Base-by-base conservation (phyloP, 2,888 invertebrate species). In the Parnassius orleans region DNA sequence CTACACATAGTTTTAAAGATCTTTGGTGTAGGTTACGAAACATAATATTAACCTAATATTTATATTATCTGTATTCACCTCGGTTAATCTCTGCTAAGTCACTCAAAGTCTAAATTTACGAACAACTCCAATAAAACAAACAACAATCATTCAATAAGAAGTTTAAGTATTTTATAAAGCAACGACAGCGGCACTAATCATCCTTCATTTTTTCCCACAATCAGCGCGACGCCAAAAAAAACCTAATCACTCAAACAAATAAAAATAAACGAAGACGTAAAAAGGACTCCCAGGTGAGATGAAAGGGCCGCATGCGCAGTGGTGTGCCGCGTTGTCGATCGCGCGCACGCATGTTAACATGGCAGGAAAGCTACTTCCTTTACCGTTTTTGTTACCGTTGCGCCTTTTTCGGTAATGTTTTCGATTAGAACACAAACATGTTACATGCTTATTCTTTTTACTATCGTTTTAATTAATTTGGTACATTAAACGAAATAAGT, bases 271-370 rank as follows among this genome's bases (percentile, higher is more conserved):
- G 68, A 65, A 67, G 69, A 71, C 53, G 43, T 52, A 79, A 75
- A 80, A 83, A 81, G 81, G 87, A 85, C 84, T 85, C 81, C 86
- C 84, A 78, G 73, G 81, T 75, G 84, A 87, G 89, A 90, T 90
- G 80, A 90, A 89, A 89, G 65, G 66, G 71, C 81, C 81, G 83
- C 75, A 65, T 59, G 58, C 66, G 61, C 64, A 76, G 72, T 70
- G 71, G 64, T 65, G 72, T 68, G 69, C 68, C 72, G 69, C 63
- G 68, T 66, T 64, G 69, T 14, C 72, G 77, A 74, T 71, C 76
- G 80, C 80, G 69, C 76, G 66, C 69, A 66, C 76, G 80, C 82
- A 84, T 83, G 83, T 81, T 84, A 86, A 84, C 82, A 79, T 79
- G 76, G 76, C 72, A 71, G 79, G 81, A 80, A 79, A 77, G 82